A percentile compares a stretch with the other conserved stretches of the same genome.
phyloP scores from a whole-genome alignment of 2,113 vertebrate genomes.

The Melanotaenia duboulayi region DNA sequence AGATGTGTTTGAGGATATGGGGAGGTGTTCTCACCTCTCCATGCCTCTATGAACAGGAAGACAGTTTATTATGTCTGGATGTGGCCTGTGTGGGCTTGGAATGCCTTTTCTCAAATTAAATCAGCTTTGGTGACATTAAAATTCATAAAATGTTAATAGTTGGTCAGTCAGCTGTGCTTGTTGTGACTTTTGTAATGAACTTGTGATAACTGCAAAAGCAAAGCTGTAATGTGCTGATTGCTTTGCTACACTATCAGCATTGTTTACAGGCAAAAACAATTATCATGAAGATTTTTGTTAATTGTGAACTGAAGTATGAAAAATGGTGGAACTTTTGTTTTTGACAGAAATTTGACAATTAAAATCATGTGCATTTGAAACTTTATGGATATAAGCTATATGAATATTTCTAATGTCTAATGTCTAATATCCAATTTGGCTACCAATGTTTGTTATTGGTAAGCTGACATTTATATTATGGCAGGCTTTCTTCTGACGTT shows the following conservation, averaged over 20 bases:
- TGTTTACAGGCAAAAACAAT: constrained; percentile 34
- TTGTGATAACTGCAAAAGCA: constrained; percentile 20
- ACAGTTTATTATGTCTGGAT: constrained; percentile 58
- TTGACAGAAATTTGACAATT: background rate
- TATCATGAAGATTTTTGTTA: background rate
- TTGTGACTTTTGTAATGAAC: constrained; percentile 22
- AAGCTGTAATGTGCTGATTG: constrained; percentile 16
- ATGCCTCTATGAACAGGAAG: constrained; percentile 61
- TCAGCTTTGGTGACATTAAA: constrained; percentile 54
- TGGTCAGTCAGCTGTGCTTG: constrained; percentile 10
- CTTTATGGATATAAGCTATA: background rate
- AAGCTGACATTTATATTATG: background rate
- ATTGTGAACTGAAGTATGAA: background rate
- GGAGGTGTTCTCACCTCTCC: constrained; percentile 61
- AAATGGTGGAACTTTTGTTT: background rate
- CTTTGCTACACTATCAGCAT: constrained; percentile 19
- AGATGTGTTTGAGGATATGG: constrained; percentile 68
- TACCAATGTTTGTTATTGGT: background rate
- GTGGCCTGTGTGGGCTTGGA: constrained; percentile 42
- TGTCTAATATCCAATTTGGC: background rate
- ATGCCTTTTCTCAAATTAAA: constrained; percentile 48
- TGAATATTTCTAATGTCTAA: background rate
- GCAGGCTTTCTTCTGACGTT: background rate
- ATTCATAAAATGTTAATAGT: constrained; percentile 43
- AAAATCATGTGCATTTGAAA: background rate